These are phyloP conservation scores for Blomia tropicalis DNA, from an alignment of 2,888 invertebrate genomes.

Conservation along the genomic window DNA sequence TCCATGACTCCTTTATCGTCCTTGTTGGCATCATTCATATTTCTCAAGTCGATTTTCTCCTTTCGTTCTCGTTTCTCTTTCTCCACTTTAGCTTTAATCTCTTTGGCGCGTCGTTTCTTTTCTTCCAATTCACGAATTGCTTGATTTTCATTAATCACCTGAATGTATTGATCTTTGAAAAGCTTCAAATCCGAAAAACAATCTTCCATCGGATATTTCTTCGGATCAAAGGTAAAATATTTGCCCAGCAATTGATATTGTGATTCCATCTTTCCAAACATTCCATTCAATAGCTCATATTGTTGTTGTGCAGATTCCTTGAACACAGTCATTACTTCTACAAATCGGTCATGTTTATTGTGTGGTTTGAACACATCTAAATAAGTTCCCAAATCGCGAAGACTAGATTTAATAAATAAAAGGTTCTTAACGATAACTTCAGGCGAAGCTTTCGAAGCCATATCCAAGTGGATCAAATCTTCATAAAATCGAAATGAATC, in stretches of 20 bases:
- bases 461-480: slow-evolving; percentile 75
- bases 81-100: slow-evolving; percentile 68
- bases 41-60: slow-evolving; percentile 35
- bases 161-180: slow-evolving; percentile 78
- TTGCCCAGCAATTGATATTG: slow-evolving; percentile 67
- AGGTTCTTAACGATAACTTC: slow-evolving; percentile 38
- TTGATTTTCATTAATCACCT: slow-evolving; percentile 66
- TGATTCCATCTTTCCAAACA: slow-evolving; percentile 81
- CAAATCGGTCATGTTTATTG: slow-evolving; percentile 61
- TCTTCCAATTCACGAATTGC: slow-evolving; percentile 65
- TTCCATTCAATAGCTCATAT: slow-evolving; percentile 70
- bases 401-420: slow-evolving; percentile 42
- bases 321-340: slow-evolving; percentile 56
- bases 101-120: slow-evolving; percentile 61
- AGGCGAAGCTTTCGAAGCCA: slow-evolving; percentile 49
- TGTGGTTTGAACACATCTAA: slow-evolving; percentile 63
- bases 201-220: slow-evolving; percentile 84
- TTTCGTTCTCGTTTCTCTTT: slow-evolving; percentile 62
- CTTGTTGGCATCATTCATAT: slow-evolving; percentile 54
- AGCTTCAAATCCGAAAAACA: slow-evolving; percentile 86
- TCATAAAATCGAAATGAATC: slow-evolving; percentile 65
- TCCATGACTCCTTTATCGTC: slow-evolving; percentile 98
- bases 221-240: slow-evolving; percentile 76
- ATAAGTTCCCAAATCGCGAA: slow-evolving; percentile 75
- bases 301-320: slow-evolving; percentile 59